These are phyloP conservation scores for Colius striatus DNA, from an alignment of 2,113 vertebrate species.

Conservation along the genomic window DNA sequence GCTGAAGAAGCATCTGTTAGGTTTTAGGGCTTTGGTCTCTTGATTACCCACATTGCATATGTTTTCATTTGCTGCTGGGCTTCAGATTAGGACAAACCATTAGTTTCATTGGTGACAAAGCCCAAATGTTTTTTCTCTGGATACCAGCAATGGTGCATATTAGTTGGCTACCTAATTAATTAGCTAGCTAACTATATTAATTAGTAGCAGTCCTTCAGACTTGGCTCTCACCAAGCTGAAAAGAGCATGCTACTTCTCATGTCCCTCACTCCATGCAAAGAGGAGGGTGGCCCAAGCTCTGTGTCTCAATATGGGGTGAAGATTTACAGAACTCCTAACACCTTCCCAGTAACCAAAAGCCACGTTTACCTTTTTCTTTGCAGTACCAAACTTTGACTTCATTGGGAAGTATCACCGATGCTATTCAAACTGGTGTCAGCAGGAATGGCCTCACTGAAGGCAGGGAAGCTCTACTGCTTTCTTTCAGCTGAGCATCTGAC, in stretches of 20 bases:
- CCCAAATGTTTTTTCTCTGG: background rate
- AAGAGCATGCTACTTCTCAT: background rate
- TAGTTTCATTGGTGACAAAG: background rate
- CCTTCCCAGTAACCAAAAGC: background rate
- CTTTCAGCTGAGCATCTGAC: background rate
- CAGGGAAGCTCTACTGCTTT: background rate
- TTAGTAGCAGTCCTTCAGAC: background rate
- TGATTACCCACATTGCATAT: background rate
- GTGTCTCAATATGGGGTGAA: fast-evolving
- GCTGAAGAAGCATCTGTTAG: background rate
- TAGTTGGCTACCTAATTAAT: background rate
- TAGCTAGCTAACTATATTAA: background rate
- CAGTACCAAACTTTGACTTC: background rate
- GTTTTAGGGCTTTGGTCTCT: background rate
- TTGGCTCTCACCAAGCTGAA: background rate
- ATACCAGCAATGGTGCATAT: background rate
- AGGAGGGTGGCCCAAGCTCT: fast-evolving
- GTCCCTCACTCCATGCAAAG: background rate
- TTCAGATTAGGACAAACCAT: background rate
- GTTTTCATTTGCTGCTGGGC: background rate
- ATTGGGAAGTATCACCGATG: background rate
- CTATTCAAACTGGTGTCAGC: background rate
- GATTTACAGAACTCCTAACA: background rate
- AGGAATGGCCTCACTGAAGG: background rate
- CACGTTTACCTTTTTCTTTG: background rate